Evolutionary conservation across 2,113 vertebrate species (phyloP), one percentile per base, ranked within the genome.

Genomic region (Craseonycteris thonglongyai): DNA sequence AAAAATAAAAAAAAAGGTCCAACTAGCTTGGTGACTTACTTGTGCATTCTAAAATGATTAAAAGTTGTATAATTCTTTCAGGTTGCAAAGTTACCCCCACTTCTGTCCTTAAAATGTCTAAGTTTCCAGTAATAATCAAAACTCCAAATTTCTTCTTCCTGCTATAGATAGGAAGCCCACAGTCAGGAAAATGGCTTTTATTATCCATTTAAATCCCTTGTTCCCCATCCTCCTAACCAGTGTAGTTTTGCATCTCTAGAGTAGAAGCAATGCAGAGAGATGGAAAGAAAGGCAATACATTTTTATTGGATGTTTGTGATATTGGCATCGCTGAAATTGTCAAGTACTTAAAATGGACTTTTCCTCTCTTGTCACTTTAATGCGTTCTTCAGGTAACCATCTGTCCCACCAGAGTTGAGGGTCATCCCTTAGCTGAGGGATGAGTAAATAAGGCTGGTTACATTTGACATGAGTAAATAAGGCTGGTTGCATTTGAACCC

Each of bases 11-110:
- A 51, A 69, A 76, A 61, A 65, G 74, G 1, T 40, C 14, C 24
- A 95, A 42, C 49, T 68, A 90, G 24, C 28, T 91, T 28, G 14
- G 54, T 68, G 19, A 88, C 38, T 72, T 85, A 15, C 15, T 75
- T 76, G 15, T 13, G 40, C 12, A 72, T 22, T 79, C 7, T 71
- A 88, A 69, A 10, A 89, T 59, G 14, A 90, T 22, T n/a, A 72
- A 68, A 89, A 49, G 51, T 65, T 85, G 42, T 83, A 3, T 18
- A 5, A 18, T 22, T 65, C 9, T 93, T 89, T 90, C 33, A 71
- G 47, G 33, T 89, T 83, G 13, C 19, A 65, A 79, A 92, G 15
- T 76, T 61, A 38, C 19, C 76, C 14, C 82, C 1, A 40, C 19
- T 85, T 85, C 56, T 51, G 0, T 85, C 81, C 54, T 8, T 42